Evolutionary conservation across 2,888 invertebrate species (phyloP).

Genomic region (Heliconius cydno): DNA sequence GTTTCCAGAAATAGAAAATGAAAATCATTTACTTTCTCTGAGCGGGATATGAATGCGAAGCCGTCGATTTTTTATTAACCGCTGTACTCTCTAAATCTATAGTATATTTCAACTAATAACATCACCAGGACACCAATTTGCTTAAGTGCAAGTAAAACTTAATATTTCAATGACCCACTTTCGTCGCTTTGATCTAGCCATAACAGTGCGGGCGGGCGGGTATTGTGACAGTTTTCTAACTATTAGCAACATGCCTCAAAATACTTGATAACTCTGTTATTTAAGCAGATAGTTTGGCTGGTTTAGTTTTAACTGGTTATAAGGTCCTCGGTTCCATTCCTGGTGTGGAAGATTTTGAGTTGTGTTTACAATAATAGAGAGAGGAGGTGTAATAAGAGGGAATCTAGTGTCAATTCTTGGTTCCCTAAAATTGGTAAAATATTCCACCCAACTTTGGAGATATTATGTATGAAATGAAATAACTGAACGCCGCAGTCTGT

Average conservation of each 20-base stretch:
- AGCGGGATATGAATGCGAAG: not conserved
- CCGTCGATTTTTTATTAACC: not conserved
- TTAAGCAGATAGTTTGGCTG: not conserved
- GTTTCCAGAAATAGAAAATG: not conserved
- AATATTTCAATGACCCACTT: constrained; percentile 41
- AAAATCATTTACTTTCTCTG: not conserved
- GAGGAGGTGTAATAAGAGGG: too few species aligned
- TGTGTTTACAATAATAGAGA: not conserved
- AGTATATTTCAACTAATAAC: constrained; percentile 20
- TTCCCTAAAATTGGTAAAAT: too few species aligned
- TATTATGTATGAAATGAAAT: too few species aligned
- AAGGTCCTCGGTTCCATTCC: not conserved
- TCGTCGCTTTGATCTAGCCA: constrained; percentile 25
- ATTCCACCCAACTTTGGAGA: too few species aligned
- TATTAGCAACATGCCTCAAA: constrained; percentile 13
- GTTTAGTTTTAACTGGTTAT: not conserved
- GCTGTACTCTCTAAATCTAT: not conserved
- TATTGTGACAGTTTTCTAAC: constrained; percentile 22
- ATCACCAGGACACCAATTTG: constrained; percentile 36
- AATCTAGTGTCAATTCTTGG: too few species aligned
- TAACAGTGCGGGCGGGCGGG: constrained; percentile 7
- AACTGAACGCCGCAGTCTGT: not conserved
- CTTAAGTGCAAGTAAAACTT: constrained; percentile 42
- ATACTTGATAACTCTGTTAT: constrained; percentile 15
- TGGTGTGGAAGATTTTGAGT: not conserved